These are phyloP conservation scores for Centropus bengalensis DNA, from an alignment of 2,113 vertebrate genomes.

Conservation along the genomic window DNA sequence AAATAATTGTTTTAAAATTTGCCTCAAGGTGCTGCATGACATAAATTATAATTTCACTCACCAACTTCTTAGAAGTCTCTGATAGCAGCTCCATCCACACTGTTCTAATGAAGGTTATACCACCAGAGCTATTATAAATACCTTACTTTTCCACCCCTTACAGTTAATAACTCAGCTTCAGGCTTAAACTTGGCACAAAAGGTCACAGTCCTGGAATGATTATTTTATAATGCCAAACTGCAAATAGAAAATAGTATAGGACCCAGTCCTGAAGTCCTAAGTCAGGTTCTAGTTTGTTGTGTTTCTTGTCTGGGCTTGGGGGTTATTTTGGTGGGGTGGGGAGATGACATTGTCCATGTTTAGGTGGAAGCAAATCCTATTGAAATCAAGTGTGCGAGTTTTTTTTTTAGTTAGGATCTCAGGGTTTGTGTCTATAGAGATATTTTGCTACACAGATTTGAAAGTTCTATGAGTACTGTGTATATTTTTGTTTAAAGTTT, in stretches of 20 bases:
- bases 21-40: constrained; percentile 55
- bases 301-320: neutral
- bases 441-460: neutral
- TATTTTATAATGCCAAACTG: constrained; percentile 30
- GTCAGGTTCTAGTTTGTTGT: neutral
- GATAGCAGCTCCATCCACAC: neutral
- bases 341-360: neutral
- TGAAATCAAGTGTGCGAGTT: neutral
- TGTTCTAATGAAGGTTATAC: constrained; percentile 45
- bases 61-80: constrained; percentile 26
- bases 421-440: neutral
- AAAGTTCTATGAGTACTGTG: neutral
- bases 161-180: constrained; percentile 48
- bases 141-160: neutral
- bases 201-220: neutral
- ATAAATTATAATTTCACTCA: constrained; percentile 49
- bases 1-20: constrained; percentile 73
- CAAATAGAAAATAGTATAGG: neutral
- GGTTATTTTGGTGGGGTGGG: neutral
- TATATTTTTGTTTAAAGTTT: neutral
- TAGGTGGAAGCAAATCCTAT: neutral
- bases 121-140: neutral
- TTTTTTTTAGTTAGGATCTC: neutral
- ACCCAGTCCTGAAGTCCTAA: neutral
- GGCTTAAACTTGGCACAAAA: constrained; percentile 30